Conservation (phyloP, 2,113 vertebrate genomes). For the Epinephelus fuscoguttatus region DNA sequence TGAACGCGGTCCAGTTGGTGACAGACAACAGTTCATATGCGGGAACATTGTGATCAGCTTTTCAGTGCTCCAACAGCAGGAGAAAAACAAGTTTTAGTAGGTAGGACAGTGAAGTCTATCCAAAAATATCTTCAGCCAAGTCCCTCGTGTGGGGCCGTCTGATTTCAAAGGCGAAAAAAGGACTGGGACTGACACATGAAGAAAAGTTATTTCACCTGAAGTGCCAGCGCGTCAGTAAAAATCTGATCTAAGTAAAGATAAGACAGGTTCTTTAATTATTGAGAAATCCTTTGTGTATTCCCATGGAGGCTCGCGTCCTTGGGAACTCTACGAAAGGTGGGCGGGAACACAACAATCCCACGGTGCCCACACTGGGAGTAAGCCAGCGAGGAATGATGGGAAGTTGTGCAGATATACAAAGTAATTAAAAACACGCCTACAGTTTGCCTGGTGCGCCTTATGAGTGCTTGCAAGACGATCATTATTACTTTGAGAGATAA, state of each 20-base stretch:
- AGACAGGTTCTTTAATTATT: conserved; percentile 62
- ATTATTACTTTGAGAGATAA: conserved; percentile 52
- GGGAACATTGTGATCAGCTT: not conserved
- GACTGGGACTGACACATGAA: conserved; percentile 31
- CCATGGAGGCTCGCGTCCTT: conserved; percentile 37
- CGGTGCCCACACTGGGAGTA: conserved; percentile 14
- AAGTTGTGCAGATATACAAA: conserved; percentile 32
- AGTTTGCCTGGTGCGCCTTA: conserved; percentile 25
- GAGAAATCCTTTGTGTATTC: conserved; percentile 49
- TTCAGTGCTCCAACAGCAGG: not conserved
- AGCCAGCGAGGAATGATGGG: conserved; percentile 25
- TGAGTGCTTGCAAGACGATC: conserved; percentile 32
- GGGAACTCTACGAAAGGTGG: conserved; percentile 49
- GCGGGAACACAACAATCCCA: conserved; percentile 46
- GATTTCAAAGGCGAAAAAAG: conserved; percentile 41
- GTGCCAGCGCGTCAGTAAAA: conserved; percentile 35
- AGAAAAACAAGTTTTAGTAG: conserved; percentile 23
- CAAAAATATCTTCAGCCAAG: conserved; percentile 27
- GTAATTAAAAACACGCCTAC: conserved; percentile 71
- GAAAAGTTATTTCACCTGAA: conserved; percentile 26
- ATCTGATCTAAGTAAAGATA: conserved; percentile 24
- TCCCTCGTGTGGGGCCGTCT: not conserved
- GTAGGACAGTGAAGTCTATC: conserved; percentile 10
- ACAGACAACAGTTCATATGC: not conserved
- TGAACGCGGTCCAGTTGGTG: not conserved